Conservation (phyloP, 92 coral and sea anemone species). For the Heliopora coerulea region DNA sequence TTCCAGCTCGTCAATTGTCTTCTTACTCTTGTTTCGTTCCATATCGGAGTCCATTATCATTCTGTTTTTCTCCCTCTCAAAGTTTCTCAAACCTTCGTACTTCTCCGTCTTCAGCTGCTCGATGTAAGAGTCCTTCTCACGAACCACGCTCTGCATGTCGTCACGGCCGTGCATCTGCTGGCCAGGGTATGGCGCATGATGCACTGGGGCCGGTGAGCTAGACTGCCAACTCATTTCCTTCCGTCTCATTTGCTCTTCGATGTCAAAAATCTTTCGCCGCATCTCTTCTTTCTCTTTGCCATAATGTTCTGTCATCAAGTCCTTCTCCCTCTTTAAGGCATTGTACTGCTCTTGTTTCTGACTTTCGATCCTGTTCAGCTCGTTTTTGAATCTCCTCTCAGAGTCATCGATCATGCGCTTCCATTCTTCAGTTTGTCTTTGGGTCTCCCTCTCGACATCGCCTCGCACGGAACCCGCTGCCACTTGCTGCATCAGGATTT, state of each 20-base stretch:
- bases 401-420: conserved; percentile 16
- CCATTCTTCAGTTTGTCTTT: conserved; percentile 13
- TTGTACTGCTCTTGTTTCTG: conserved; percentile 44
- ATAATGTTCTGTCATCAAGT: conserved; percentile 67
- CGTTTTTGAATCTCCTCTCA: conserved; percentile 27
- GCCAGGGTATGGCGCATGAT: not conserved
- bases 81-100: conserved; percentile 67
- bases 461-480: conserved; percentile 27
- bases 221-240: conserved; percentile 20
- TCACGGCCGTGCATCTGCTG: conserved; percentile 10
- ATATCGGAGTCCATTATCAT: conserved; percentile 60
- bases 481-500: conserved; percentile 25
- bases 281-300: conserved; percentile 70
- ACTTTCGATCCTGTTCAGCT: conserved; percentile 34
- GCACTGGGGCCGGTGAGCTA: not conserved
- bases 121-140: conserved; percentile 27
- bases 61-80: conserved; percentile 63
- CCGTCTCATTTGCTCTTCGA: conserved; percentile 33
- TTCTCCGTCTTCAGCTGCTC: conserved; percentile 64
- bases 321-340: conserved; percentile 63
- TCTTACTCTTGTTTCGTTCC: conserved; percentile 44
- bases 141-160: conserved; percentile 17
- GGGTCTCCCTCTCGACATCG: conserved; percentile 12
- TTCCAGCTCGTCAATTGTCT: conserved; percentile 6
- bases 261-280: conserved; percentile 46